Evolutionary conservation across 2,113 vertebrate genomes (phyloP).

Genomic region (Phodopus roborovskii): DNA sequence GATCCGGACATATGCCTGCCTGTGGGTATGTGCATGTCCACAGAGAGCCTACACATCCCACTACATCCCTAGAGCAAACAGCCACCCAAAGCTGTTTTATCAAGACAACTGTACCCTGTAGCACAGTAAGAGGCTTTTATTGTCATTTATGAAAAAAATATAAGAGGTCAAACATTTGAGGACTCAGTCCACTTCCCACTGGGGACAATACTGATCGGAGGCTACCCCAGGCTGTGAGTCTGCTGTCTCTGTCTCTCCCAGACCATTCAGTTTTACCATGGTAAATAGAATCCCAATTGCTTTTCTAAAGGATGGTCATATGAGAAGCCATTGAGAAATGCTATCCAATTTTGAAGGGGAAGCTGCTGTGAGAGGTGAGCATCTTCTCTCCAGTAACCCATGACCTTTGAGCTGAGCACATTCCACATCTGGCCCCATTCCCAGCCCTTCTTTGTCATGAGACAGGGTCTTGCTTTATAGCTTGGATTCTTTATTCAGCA

Average conservation of each 20-base stretch:
- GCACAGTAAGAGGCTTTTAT: neutral
- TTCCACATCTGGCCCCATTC: neutral
- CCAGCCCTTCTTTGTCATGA: neutral
- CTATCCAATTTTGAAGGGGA: neutral
- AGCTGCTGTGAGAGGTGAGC: neutral
- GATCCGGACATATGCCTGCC: neutral
- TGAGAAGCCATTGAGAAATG: neutral
- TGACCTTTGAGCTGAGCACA: neutral
- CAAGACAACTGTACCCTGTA: neutral
- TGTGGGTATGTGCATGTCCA: neutral
- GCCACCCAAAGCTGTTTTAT: neutral
- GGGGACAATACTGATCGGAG: neutral
- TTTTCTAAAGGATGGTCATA: neutral
- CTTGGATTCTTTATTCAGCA: neutral
- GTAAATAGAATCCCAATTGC: neutral
- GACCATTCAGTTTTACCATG: slow-evolving; percentile 47
- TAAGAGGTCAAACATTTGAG: neutral
- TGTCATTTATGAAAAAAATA: slow-evolving; percentile 50
- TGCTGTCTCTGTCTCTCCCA: neutral
- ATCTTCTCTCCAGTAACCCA: slow-evolving; percentile 56
- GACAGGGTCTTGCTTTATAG: neutral
- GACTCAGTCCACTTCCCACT: neutral
- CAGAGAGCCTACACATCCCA: neutral
- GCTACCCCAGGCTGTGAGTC: neutral
- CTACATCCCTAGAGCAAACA: slow-evolving; percentile 17